Conservation (phyloP, 2,888 invertebrate genomes). For the Drosophila trichaetosa region DNA sequence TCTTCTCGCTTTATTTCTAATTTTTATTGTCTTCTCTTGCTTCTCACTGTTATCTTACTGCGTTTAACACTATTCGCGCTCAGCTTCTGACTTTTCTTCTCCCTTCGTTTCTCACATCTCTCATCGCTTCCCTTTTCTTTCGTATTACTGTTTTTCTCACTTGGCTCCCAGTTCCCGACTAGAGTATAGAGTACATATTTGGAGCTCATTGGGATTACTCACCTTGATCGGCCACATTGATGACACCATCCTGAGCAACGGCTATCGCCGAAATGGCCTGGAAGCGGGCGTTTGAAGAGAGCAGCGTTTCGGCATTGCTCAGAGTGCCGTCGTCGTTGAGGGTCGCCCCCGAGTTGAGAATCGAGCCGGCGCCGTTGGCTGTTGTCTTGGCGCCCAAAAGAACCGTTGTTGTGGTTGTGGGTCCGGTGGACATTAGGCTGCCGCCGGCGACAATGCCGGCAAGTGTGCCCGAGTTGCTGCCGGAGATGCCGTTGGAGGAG, state of each 20-base stretch:
- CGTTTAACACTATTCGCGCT: too few species aligned
- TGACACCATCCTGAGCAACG: constrained; percentile 97
- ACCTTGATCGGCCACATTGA: constrained; percentile 98
- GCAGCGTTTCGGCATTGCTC: constrained; percentile 92
- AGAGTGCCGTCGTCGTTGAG: constrained; percentile 84
- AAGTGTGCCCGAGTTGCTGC: constrained; percentile 64
- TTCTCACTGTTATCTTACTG: background rate
- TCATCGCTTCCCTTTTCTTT: background rate
- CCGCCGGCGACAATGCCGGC: constrained; percentile 82
- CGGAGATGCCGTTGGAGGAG: constrained; percentile 27
- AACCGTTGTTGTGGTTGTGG: constrained; percentile 84
- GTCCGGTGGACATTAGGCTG: constrained; percentile 84
- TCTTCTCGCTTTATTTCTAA: background rate
- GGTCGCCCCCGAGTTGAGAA: constrained; percentile 70
- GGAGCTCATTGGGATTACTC: constrained; percentile 72
- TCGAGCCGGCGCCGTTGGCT: constrained; percentile 59
- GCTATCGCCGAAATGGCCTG: constrained; percentile 95
- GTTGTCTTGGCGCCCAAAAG: constrained; percentile 83
- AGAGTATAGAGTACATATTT: background rate
- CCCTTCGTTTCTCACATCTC: background rate
- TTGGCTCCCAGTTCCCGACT: background rate
- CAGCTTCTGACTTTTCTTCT: too few species aligned
- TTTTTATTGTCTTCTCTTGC: background rate
- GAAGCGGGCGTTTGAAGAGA: constrained; percentile 96
- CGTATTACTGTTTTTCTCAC: background rate